Evolutionary conservation across 2,797 vertebrate genomes (phyloP).

Genomic region (Erpetoichthys calabaricus): DNA sequence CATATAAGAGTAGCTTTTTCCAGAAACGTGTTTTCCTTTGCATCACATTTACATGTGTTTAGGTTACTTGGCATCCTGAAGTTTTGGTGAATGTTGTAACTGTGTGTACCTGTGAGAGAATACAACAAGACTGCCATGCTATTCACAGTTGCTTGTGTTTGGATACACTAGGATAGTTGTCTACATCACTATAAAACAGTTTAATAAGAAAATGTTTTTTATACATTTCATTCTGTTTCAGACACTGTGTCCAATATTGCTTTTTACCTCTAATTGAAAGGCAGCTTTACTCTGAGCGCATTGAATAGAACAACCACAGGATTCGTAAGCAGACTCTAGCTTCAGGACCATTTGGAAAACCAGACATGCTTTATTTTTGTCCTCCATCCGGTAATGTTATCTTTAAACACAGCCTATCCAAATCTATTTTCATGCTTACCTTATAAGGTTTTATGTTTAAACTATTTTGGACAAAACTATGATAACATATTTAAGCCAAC

Average conservation of each 20-base stretch:
- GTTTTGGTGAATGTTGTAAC: no score
- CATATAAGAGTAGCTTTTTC: no score
- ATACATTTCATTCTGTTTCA: neutral
- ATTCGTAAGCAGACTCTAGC: neutral
- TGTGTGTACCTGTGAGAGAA: no score
- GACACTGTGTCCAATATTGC: conserved; percentile 3
- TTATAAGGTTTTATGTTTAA: neutral
- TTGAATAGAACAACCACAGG: conserved; percentile 1
- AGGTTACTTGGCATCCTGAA: no score
- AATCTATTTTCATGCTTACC: neutral
- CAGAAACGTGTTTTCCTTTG: no score
- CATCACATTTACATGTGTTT: no score
- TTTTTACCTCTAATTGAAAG: conserved; percentile 2
- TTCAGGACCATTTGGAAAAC: conserved; percentile 2
- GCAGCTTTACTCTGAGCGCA: neutral
- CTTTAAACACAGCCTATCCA: no score
- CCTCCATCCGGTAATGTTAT: neutral
- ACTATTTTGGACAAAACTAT: neutral
- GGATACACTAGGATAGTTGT: no score
- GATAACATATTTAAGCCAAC: neutral
- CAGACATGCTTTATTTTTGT: neutral
- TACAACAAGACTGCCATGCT: no score
- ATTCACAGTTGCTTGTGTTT: no score
- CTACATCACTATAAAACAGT: neutral
- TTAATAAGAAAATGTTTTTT: neutral